Evolutionary conservation across 2,888 invertebrate species (phyloP), one percentile per base, ranked within the genome.

Genomic region (Cynaeus angustus): DNA sequence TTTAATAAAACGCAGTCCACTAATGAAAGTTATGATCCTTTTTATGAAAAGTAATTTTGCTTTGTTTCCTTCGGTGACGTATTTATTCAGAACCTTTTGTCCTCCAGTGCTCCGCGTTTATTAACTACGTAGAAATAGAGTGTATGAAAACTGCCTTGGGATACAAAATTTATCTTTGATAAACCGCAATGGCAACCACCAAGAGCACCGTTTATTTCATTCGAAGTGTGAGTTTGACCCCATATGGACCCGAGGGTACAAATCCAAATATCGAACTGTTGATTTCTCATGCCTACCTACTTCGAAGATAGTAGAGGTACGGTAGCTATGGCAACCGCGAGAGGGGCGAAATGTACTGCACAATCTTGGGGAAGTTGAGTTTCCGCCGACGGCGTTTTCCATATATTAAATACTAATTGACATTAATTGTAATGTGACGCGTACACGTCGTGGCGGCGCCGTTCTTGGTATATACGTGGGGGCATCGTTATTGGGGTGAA

Each of bases 261-360:
- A 70, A 70, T 66, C 70, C 70, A 66, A 70, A 70, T 73, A 73
- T 74, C 69, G 74, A 74, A 75, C 71, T 74, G 73, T 72, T 75
- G 75, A 75, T 75, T 72, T 69, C 72, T 68, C 64, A 33, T 50
- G 46, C 65, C 68, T 64, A 68, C 69, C 65, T 66, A 56, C 65
- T 69, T 58, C 45, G 28, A 65, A 66, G 70, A 59, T 70, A 66
- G 59, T 66, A 66, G 21, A 21, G 65, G 65, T 52, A 55, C 52
- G 65, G 69, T 69, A 48, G 10, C 55, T 65, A 70, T 70, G 50
- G 70, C 70, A 70, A 70, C 70, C 14, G 13, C 12, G 50, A 38
- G 69, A 46, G 65, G 7, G 52, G 52, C 50, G 58, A 69, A 50
- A 56, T 65, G 48, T 70, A 65, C 64, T 43, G 65, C 58, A 65